phyloP scores from a whole-genome alignment of 2,797 vertebrate genomes.

The Sebastes oblongus region DNA sequence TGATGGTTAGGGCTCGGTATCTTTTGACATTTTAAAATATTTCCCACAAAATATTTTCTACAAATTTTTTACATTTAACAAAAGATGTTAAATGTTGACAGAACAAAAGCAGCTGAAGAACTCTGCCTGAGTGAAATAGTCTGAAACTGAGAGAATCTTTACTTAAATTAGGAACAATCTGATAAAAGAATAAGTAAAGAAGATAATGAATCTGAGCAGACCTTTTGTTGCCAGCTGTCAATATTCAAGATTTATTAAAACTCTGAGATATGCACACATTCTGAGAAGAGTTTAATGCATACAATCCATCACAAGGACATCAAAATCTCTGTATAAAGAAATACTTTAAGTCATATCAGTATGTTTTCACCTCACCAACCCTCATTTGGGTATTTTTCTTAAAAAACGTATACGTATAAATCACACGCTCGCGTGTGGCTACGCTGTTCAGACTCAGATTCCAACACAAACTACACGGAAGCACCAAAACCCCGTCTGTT shows the following conservation, averaged over 20 bases:
- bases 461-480: too few relatives aligned
- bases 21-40: neutral
- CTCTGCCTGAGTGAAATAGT: neutral
- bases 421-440: too few relatives aligned
- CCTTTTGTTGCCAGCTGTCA: neutral
- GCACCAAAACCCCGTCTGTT: too few relatives aligned
- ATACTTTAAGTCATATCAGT: neutral
- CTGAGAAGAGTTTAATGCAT: neutral
- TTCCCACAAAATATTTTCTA: neutral
- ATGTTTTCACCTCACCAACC: neutral
- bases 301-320: neutral
- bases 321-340: neutral
- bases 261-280: too few relatives aligned
- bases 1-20: neutral
- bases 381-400: too few relatives aligned
- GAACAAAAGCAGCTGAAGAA: neutral
- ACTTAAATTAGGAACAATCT: neutral
- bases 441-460: too few relatives aligned
- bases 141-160: neutral
- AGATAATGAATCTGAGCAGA: neutral
- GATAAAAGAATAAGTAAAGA: neutral
- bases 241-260: neutral
- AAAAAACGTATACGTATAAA: too few relatives aligned
- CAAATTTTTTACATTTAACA: neutral
- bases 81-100: neutral